Evolutionary conservation across 1,140 invertebrate genomes (phyloP).

Genomic region (Cotesia typhae): DNA sequence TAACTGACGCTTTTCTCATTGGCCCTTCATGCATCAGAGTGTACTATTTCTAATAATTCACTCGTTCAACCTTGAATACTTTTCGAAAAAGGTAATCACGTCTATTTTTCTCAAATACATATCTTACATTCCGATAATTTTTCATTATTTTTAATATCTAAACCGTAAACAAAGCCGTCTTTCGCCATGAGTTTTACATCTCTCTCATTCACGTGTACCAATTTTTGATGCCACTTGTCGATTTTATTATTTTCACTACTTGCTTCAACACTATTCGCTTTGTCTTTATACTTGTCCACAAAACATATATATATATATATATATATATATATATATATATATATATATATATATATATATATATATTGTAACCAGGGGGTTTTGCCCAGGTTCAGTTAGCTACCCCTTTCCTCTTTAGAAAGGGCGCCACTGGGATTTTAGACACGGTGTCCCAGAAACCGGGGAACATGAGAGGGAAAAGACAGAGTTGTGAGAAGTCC

Average conservation of each 20-base stretch:
- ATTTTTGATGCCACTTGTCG: conserved; percentile 33
- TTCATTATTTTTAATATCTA: conserved; percentile 26
- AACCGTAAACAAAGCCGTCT: conserved; percentile 23
- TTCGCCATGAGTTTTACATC: conserved; percentile 21
- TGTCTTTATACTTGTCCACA: background rate
- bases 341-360: too few species aligned
- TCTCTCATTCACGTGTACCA: conserved; percentile 34
- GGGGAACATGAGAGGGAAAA: too few species aligned
- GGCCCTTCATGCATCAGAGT: conserved; percentile 60
- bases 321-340: too few species aligned
- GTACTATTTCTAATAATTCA: conserved; percentile 45
- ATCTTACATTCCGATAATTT: conserved; percentile 39
- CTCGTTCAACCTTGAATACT: conserved; percentile 26
- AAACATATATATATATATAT: background rate
- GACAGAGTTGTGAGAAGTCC: too few species aligned
- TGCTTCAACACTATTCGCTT: background rate
- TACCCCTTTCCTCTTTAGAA: too few species aligned
- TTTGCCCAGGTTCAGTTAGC: too few species aligned
- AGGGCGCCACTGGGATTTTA: too few species aligned
- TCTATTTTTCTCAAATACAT: conserved; percentile 45
- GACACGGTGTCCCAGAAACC: too few species aligned
- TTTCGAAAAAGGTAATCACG: conserved; percentile 37
- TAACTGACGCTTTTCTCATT: conserved; percentile 52
- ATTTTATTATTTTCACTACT: conserved; percentile 39
- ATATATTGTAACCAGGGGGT: too few species aligned